Percentiles rank a stretch among this genome's conserved stretches.
These are phyloP conservation scores for Threskiornis aethiopicus DNA, from an alignment of 2,797 vertebrate genomes.

Conservation along the genomic window DNA sequence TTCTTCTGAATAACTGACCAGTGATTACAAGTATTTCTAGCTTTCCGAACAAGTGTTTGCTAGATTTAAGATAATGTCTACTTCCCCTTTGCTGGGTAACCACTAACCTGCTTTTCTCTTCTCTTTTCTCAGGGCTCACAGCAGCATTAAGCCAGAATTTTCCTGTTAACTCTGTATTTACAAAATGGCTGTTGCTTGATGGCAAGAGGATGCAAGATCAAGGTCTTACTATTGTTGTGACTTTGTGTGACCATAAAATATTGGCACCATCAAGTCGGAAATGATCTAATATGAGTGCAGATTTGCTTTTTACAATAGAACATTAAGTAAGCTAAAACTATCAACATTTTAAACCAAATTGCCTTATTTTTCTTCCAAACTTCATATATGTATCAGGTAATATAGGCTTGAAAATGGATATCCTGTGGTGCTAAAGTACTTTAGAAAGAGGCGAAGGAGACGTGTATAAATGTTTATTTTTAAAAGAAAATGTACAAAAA, in stretches of 20 bases:
- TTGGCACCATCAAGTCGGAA: constrained; percentile 69
- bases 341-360: constrained; percentile 87
- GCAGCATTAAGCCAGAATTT: constrained; percentile 74
- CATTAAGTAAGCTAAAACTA: constrained; percentile 83
- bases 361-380: constrained; percentile 91
- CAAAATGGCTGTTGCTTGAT: constrained; percentile 62
- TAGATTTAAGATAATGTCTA: background rate
- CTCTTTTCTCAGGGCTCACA: constrained; percentile 78
- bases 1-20: background rate
- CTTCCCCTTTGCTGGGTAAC: background rate
- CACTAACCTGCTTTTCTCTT: constrained; percentile 1
- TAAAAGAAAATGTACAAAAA: constrained; percentile 81
- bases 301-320: constrained; percentile 81
- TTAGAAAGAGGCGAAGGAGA: constrained; percentile 78
- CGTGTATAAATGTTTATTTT: constrained; percentile 84
- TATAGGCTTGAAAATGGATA: constrained; percentile 88
- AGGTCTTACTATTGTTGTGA: constrained; percentile 69
- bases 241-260: constrained; percentile 69
- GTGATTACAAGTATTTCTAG: background rate
- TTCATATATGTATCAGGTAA: constrained; percentile 85
- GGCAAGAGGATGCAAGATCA: constrained; percentile 66
- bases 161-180: constrained; percentile 52
- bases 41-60: background rate
- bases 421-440: constrained; percentile 88
- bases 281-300: constrained; percentile 69